phyloP scores from a whole-genome alignment of 2,797 vertebrate species.

The Pachyuromys duprasi region DNA sequence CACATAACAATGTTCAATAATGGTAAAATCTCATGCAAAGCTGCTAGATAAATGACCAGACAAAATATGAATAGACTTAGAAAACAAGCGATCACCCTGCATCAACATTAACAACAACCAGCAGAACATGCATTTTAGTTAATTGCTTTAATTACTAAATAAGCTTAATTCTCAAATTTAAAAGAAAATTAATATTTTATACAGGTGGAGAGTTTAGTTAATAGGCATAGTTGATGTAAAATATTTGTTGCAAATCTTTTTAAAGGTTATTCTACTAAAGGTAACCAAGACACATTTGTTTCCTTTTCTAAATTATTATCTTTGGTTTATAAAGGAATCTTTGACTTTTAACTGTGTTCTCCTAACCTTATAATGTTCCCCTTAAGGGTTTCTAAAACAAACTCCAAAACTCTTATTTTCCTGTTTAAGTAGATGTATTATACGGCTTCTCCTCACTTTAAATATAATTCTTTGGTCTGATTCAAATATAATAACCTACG shows the following conservation, averaged over 20 bases:
- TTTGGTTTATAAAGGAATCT: background rate
- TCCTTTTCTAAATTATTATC: background rate
- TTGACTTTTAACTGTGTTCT: background rate
- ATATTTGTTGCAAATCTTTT: background rate
- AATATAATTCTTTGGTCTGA: background rate
- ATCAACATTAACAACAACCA: background rate
- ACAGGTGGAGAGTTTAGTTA: background rate
- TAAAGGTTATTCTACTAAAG: background rate
- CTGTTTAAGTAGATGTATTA: background rate
- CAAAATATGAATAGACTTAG: background rate
- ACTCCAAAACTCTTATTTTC: background rate
- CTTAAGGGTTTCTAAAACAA: background rate
- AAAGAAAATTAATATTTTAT: background rate
- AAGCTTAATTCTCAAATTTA: slow-evolving; percentile 3
- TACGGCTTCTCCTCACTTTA: background rate
- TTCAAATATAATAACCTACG: background rate
- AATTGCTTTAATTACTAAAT: background rate
- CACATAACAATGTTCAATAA: background rate
- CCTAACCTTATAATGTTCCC: background rate
- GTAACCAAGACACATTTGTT: background rate
- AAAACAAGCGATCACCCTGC: background rate
- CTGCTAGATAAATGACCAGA: too few relatives aligned
- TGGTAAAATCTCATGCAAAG: background rate
- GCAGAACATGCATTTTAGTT: background rate
- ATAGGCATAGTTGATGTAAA: background rate